A percentile compares a stretch with the other conserved stretches of the same genome.
Conservation (phyloP, 2,797 vertebrate genomes). For the Menidia menidia region DNA sequence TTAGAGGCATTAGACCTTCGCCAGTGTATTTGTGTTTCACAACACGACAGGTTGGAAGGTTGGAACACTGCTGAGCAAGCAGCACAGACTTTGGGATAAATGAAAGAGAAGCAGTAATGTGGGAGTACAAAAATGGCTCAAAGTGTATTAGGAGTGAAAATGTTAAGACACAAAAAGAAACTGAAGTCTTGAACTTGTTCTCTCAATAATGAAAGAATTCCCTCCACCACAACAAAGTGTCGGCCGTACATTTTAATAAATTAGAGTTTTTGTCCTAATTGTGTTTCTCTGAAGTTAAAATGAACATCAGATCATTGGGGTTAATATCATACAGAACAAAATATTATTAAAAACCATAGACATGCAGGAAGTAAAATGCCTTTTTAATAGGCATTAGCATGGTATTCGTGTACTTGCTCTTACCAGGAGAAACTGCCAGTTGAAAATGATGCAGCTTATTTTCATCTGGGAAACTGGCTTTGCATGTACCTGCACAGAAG, state of each 20-base stretch:
- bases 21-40: conserved; percentile 21
- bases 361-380: too few species aligned
- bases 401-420: conserved; percentile 42
- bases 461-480: conserved; percentile 95
- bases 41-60: conserved; percentile 40
- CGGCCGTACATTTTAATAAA: background rate
- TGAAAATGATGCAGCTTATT: conserved; percentile 97
- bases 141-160: conserved; percentile 22
- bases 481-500: conserved; percentile 90
- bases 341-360: too few species aligned
- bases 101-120: conserved; percentile 11
- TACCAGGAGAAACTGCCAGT: conserved; percentile 95
- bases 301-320: background rate
- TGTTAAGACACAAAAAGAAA: background rate
- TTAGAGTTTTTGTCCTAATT: too few species aligned
- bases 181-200: too few species aligned
- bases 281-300: background rate
- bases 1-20: conserved; percentile 20
- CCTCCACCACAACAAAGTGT: background rate
- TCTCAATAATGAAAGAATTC: background rate
- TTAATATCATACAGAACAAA: background rate
- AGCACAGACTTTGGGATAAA: conserved; percentile 30
- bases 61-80: conserved; percentile 56
- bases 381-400: too few species aligned
- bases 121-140: conserved; percentile 21